Evolutionary conservation across 2,113 vertebrate genomes (phyloP).

Genomic region (Cheirogaleus medius): DNA sequence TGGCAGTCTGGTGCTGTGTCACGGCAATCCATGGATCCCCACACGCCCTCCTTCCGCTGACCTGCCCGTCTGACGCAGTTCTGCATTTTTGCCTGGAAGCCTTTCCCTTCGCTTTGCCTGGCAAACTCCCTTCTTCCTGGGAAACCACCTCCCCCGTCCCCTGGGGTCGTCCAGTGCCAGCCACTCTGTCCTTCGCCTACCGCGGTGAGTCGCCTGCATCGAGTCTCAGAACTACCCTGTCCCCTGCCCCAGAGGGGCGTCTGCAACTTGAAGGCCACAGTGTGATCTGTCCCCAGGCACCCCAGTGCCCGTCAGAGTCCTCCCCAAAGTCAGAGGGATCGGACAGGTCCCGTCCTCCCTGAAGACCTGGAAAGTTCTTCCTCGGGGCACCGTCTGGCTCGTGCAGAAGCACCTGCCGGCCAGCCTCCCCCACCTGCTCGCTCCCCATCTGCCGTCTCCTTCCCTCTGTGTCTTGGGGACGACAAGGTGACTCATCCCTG

Average conservation of each 20-base stretch:
- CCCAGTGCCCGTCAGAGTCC: not conserved
- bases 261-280: fast-evolving
- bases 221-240: fast-evolving
- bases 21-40: not conserved
- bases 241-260: fast-evolving
- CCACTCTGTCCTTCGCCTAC: fast-evolving
- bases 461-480: not conserved
- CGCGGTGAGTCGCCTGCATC: fast-evolving
- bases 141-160: fast-evolving
- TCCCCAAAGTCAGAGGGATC: fast-evolving
- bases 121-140: fast-evolving
- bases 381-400: fast-evolving
- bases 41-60: fast-evolving
- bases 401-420: fast-evolving
- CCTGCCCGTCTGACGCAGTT: not conserved
- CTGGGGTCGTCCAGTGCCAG: fast-evolving
- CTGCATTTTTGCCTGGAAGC: fast-evolving
- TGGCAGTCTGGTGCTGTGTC: fast-evolving
- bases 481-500: not conserved
- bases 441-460: not conserved
- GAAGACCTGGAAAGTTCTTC: fast-evolving
- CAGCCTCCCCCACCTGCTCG: fast-evolving
- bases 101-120: fast-evolving
- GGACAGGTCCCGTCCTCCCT: fast-evolving
- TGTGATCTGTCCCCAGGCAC: fast-evolving